Base-by-base conservation (phyloP, 2,113 vertebrate species). In the Heterocephalus glaber region DNA sequence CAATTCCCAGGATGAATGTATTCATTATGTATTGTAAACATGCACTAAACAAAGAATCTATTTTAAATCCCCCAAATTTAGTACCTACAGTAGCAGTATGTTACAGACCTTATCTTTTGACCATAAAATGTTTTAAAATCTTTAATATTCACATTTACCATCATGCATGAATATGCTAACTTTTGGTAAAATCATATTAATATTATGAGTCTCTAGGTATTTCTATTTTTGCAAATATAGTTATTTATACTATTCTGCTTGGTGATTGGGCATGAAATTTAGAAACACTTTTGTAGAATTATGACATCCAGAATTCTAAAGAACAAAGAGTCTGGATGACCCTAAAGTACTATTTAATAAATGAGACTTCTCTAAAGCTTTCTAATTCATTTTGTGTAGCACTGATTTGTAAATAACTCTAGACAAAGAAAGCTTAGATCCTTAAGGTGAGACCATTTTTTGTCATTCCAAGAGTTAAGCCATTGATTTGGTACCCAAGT, bases 391-490 rank as follows among this genome's bases (percentile, higher is more conserved):
- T 92, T 94, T 92, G 22, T 80, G 30, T 44, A 63, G 5, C 22
- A 96, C 56, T 95, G 89, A 94, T 92, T 93, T 96, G 8, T 65
- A 92, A 95, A 91, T 95, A 92, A 96, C 35, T 2, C 35, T 35
- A 60, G 44, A 52, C 9, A 86, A 84, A 58, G 60, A 56, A 79
- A 93, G 26, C 17, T 91, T 83, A 56, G 38, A 60, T 77, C 49
- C 9, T 90, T 72, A 24, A 90, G 12, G 10, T 79, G 47, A 66
- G 5, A 86, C 33, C 5, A 12, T 79, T 33, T 77, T 94, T 97
- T 80, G 7, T 24, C 63, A 79, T 86, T 95, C 12, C 13, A 66
- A 92, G 26, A 28, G 60, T 56, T 82, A 94, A 89, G 26, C 8
- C 47, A n/a, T n/a, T n/a, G n/a, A 28, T 82, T 47, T 77, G 33